phyloP scores from a whole-genome alignment of 2,113 vertebrate genomes.

The Romanogobio albipinnatus region DNA sequence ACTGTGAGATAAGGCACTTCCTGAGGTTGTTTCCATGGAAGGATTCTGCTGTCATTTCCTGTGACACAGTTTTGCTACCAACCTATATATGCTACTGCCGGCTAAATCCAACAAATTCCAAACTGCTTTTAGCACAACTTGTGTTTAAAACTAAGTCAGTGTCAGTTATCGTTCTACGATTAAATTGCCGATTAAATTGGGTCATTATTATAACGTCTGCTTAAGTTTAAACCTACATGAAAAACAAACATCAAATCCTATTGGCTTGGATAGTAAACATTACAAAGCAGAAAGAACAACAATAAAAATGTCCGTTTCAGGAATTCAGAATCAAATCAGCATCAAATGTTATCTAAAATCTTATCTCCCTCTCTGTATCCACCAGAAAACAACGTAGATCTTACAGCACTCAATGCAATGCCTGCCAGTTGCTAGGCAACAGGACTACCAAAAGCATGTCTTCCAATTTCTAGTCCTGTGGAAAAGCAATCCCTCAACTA shows the following conservation, averaged over 20 bases:
- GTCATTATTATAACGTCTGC: not conserved
- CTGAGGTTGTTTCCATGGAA: slow-evolving; percentile 32
- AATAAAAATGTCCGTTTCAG: not conserved
- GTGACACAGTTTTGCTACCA: slow-evolving; percentile 6
- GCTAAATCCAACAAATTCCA: not conserved
- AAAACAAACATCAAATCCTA: not conserved
- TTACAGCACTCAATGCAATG: slow-evolving; percentile 45
- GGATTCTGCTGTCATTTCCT: slow-evolving; percentile 50
- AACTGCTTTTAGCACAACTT: not conserved
- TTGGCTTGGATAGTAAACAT: not conserved
- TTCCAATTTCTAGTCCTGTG: slow-evolving; percentile 34
- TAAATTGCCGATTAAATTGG: not conserved
- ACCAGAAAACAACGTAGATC: not conserved
- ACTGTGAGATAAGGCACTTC: slow-evolving; percentile 51
- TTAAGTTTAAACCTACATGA: not conserved
- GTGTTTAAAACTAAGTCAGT: slow-evolving; percentile 6
- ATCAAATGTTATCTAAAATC: not conserved
- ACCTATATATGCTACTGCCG: not conserved
- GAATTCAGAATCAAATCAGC: not conserved
- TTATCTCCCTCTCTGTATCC: not conserved
- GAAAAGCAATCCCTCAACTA: slow-evolving; percentile 34
- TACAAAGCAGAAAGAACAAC: slow-evolving; percentile 4
- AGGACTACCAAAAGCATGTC: slow-evolving; percentile 48
- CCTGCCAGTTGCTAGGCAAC: slow-evolving; percentile 63
- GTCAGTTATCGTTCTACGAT: not conserved